phyloP scores from a whole-genome alignment of 1,140 invertebrate genomes.

The Drosophila nannoptera region DNA sequence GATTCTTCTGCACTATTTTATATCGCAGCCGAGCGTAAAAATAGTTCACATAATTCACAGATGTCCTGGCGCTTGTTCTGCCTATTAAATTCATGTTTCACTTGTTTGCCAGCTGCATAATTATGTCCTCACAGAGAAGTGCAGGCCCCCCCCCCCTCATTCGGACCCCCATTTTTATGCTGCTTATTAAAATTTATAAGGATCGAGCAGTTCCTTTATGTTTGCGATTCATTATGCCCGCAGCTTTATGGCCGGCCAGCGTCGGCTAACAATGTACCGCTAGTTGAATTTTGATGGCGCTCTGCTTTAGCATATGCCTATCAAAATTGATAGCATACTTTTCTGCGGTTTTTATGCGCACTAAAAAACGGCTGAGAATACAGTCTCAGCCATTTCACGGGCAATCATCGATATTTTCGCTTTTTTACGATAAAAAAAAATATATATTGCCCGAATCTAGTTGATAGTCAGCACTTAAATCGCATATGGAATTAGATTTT shows the following conservation, averaged over 20 bases:
- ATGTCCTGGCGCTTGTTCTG: slow-evolving; percentile 23
- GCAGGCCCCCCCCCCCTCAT: background rate
- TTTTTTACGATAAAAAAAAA: slow-evolving; percentile 47
- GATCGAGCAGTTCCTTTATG: slow-evolving; percentile 47
- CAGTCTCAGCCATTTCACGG: slow-evolving; percentile 9
- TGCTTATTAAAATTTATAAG: slow-evolving; percentile 65
- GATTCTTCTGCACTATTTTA: slow-evolving; percentile 29
- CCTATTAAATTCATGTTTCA: slow-evolving; percentile 55
- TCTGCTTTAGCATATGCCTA: slow-evolving; percentile 57
- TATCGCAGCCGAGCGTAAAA: slow-evolving; percentile 25
- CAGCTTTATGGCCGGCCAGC: slow-evolving; percentile 31
- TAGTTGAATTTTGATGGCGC: slow-evolving; percentile 11
- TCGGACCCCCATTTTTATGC: slow-evolving; percentile 17
- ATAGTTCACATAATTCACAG: slow-evolving; percentile 35
- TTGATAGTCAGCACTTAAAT: background rate
- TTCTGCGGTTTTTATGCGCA: slow-evolving; percentile 41
- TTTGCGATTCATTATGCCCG: slow-evolving; percentile 36
- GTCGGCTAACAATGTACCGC: slow-evolving; percentile 38
- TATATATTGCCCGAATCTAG: background rate
- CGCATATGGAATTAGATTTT: background rate
- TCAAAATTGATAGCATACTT: slow-evolving; percentile 58
- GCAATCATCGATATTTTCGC: background rate
- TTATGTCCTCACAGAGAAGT: slow-evolving; percentile 39
- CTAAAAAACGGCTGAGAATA: slow-evolving; percentile 25
- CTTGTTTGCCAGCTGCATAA: slow-evolving; percentile 54